Conservation (phyloP, 2,888 invertebrate species). For the Andrena flavipes region DNA sequence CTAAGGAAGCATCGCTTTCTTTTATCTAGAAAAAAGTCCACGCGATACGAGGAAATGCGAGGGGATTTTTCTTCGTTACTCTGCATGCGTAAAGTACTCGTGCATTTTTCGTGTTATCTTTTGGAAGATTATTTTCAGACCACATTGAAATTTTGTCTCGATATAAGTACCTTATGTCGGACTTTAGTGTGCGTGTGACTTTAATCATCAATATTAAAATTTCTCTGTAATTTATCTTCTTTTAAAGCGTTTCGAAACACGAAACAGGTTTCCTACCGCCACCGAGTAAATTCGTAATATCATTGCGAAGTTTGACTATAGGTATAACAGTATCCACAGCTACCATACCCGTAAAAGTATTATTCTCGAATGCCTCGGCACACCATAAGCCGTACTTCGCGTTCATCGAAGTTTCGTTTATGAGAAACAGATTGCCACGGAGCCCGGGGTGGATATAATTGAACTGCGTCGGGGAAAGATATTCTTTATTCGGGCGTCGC, state of each 20-base stretch:
- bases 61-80: background rate
- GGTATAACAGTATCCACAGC: no score
- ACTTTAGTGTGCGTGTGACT: no score
- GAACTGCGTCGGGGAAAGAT: slow-evolving; percentile 15
- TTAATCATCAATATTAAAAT: no score
- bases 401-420: background rate
- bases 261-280: no score
- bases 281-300: no score
- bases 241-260: no score
- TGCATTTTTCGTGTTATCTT: background rate
- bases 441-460: slow-evolving; percentile 25
- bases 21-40: background rate
- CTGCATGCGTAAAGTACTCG: background rate
- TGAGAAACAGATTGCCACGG: slow-evolving; percentile 19
- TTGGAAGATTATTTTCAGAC: background rate
- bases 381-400: background rate
- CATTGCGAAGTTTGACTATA: no score
- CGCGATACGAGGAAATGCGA: background rate
- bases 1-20: background rate
- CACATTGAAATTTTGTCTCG: background rate
- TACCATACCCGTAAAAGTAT: background rate
- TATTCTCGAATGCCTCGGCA: background rate
- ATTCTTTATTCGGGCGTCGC: slow-evolving; percentile 16
- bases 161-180: no score
- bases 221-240: no score